Conservation (phyloP, 2,888 invertebrate species). For the Pristionchus fissidentatus region DNA sequence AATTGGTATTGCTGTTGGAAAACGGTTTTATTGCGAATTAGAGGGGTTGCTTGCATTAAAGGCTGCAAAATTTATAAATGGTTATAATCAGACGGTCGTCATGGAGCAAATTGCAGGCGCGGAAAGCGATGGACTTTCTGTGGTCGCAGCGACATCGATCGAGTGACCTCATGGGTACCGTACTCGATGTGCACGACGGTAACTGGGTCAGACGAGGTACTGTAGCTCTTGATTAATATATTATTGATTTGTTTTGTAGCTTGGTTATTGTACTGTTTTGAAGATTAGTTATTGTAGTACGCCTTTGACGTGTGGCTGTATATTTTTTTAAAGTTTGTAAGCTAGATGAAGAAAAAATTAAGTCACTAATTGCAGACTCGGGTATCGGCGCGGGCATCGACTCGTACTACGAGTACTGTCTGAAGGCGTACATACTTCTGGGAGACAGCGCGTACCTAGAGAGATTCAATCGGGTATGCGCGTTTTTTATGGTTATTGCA, state of each 20-base stretch:
- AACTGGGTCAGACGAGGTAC: slow-evolving; percentile 91
- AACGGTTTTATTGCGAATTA: no score
- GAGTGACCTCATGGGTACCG: slow-evolving; percentile 95
- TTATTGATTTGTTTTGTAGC: no score
- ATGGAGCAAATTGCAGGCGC: slow-evolving; percentile 83
- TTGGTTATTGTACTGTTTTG: no score
- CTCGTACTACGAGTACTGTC: slow-evolving; percentile 97
- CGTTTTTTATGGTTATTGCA: not conserved
- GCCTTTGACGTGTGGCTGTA: no score
- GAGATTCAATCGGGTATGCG: slow-evolving; percentile 84
- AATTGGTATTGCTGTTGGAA: no score
- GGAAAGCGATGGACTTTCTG: slow-evolving; percentile 94
- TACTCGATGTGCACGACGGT: slow-evolving; percentile 96
- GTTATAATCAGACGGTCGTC: no score
- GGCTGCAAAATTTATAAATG: not conserved
- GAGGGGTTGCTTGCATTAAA: no score
- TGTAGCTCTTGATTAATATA: slow-evolving; percentile 43
- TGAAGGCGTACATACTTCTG: slow-evolving; percentile 95
- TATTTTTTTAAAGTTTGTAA: no score
- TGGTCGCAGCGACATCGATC: slow-evolving; percentile 91
- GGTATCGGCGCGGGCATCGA: slow-evolving; percentile 99
- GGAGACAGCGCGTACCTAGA: slow-evolving; percentile 91
- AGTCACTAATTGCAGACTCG: slow-evolving; percentile 81
- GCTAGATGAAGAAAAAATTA: slow-evolving; percentile 9
- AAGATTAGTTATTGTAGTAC: no score